Percentiles rank a stretch among this genome's conserved stretches.
These are phyloP conservation scores for Camelus bactrianus DNA, from an alignment of 2,113 vertebrate species.

Conservation along the genomic window DNA sequence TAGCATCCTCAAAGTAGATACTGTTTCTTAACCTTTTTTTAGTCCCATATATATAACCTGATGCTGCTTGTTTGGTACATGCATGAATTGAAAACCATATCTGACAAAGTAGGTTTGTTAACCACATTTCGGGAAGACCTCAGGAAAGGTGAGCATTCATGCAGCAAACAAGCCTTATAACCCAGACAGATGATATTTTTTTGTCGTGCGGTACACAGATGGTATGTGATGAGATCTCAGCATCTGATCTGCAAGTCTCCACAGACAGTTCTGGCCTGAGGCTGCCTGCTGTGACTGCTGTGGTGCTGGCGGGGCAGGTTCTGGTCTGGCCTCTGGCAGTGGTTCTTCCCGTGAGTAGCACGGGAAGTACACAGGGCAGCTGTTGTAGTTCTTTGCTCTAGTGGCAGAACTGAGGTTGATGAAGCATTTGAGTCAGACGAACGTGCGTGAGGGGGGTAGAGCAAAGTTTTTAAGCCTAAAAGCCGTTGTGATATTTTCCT, in stretches of 20 bases:
- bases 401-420: not conserved
- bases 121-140: slow-evolving; percentile 52
- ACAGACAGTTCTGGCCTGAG: slow-evolving; percentile 67
- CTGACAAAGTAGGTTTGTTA: slow-evolving; percentile 58
- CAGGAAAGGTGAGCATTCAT: slow-evolving; percentile 55
- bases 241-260: slow-evolving; percentile 50
- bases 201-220: slow-evolving; percentile 40
- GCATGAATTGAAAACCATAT: not conserved
- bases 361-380: slow-evolving; percentile 5
- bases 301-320: slow-evolving; percentile 51
- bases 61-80: not conserved
- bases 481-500: not conserved
- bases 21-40: slow-evolving; percentile 41
- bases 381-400: not conserved
- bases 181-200: slow-evolving; percentile 51
- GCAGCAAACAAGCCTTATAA: slow-evolving; percentile 66
- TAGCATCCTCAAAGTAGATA: not conserved
- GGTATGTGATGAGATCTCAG: slow-evolving; percentile 21
- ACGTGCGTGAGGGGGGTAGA: not conserved
- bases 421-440: slow-evolving; percentile 9
- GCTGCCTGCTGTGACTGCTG: not conserved
- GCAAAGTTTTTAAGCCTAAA: not conserved
- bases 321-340: slow-evolving; percentile 48
- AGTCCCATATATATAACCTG: not conserved
- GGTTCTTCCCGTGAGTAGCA: slow-evolving; percentile 53